Percentiles rank a stretch among this genome's conserved stretches.
phyloP scores from a whole-genome alignment of 2,797 vertebrate species.

The Halcyon badia region DNA sequence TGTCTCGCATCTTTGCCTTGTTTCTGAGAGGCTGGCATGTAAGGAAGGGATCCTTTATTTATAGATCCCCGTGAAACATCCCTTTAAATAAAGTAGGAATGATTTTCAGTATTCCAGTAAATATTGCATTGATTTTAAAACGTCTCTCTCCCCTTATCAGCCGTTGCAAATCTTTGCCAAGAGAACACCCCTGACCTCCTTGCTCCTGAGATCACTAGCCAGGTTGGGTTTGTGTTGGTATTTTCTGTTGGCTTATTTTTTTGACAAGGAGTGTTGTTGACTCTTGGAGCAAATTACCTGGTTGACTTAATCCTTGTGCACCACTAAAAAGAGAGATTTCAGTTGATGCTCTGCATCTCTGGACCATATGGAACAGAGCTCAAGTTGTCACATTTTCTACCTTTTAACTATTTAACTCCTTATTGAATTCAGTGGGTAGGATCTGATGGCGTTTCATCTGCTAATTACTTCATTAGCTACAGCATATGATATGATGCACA shows the following conservation, averaged over 20 bases:
- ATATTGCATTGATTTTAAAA: conserved; percentile 74
- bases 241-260: not conserved
- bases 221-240: not conserved
- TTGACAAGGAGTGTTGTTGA: not conserved
- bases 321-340: not conserved
- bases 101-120: conserved; percentile 43
- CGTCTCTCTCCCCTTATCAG: conserved; percentile 52
- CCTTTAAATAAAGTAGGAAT: conserved; percentile 49
- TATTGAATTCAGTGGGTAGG: not conserved
- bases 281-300: conserved; percentile 10
- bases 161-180: conserved; percentile 21
- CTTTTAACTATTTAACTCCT: conserved; percentile 37
- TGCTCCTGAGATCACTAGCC: not conserved
- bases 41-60: conserved; percentile 64
- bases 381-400: not conserved
- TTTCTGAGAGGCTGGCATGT: conserved; percentile 52
- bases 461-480: conserved; percentile 12
- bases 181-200: conserved; percentile 35
- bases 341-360: not conserved
- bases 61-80: conserved; percentile 46
- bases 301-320: not conserved
- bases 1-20: conserved; percentile 69
- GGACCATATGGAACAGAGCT: not conserved
- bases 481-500: not conserved
- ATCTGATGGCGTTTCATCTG: not conserved